A percentile compares a stretch with the other conserved stretches of the same genome.
These are phyloP conservation scores for Psittacula echo DNA, from an alignment of 2,797 vertebrate species.

Conservation along the genomic window DNA sequence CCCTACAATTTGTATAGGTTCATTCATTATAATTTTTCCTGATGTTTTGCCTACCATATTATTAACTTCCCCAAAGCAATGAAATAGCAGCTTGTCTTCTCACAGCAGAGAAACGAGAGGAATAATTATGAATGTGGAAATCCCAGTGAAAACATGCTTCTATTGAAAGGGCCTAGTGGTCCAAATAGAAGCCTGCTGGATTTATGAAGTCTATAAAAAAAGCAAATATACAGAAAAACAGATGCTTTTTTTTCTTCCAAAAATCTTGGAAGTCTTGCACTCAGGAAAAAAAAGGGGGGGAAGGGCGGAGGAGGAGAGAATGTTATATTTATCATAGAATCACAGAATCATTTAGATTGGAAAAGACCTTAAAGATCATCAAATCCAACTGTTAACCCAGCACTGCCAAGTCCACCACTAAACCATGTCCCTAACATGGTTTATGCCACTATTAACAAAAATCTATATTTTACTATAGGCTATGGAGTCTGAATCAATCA, in stretches of 20 bases:
- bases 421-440: background rate
- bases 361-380: background rate
- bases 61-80: slow-evolving; percentile 84
- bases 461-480: slow-evolving; percentile 66
- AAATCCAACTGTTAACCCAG: background rate
- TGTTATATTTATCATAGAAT: slow-evolving; percentile 33
- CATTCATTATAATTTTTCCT: slow-evolving; percentile 87
- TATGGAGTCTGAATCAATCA: slow-evolving; percentile 70
- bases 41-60: slow-evolving; percentile 86
- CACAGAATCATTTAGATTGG: background rate
- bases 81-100: slow-evolving; percentile 85
- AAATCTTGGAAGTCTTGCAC: slow-evolving; percentile 61
- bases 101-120: slow-evolving; percentile 78
- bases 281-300: slow-evolving; percentile 36
- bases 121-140: slow-evolving; percentile 86
- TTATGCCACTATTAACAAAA: slow-evolving; percentile 67
- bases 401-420: background rate
- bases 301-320: slow-evolving; percentile 42
- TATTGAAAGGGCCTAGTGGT: slow-evolving; percentile 79
- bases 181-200: slow-evolving; percentile 78
- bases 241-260: slow-evolving; percentile 74
- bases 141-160: slow-evolving; percentile 83
- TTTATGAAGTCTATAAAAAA: slow-evolving; percentile 79
- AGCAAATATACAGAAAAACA: slow-evolving; percentile 75
- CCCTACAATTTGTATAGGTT: slow-evolving; percentile 81